Base-by-base conservation (phyloP, 1,140 invertebrate species). In the Drosophila seguyi region DNA sequence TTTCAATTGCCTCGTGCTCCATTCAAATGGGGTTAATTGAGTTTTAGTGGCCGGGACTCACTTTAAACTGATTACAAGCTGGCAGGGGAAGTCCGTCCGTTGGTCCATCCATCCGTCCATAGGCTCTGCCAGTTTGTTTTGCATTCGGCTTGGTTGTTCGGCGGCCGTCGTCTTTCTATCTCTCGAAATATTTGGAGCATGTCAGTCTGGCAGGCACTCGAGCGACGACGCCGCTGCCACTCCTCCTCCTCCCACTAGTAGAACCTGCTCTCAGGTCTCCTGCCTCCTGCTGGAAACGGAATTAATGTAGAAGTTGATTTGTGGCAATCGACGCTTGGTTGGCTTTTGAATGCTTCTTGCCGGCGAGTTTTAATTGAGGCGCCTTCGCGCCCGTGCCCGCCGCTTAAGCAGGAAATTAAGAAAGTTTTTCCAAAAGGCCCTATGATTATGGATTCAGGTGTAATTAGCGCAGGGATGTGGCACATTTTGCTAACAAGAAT, bases 21-120 rank as follows among this genome's bases (percentile, higher is more conserved):
- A 83, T 77, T 76, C 77, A 84, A 91, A 91, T 87, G 88, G 79
- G 88, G 88, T 91, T 91, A 91, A 91, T 91, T 91, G 88, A 91
- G 88, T 91, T 91, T 91, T 91, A 91, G 88, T 91, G 79, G 88
- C 79, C 85, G 71, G 79, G 81, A 90, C 86, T 90, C 86, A 90
- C 85, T 90, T 90, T 90, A 90, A 90, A 90, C 75, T 79, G 85
- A 90, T 90, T 90, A 90, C 81, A 90, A 76, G 71, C 77, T 62
- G 63, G 66, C 67, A 48, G 53, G 48, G 45, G 39, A 36, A 39
- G 48, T 50, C 31, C 31, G 27, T 50, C 20, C 44, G 3, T 8
- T 3, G 14, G 14, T 3, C 45, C 45, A 16, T 48, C 47, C 47
- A 6, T 36, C 50, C 50, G 68, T 42, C 25, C n/a, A 39, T 62